phyloP scores from a whole-genome alignment of 2,113 vertebrate genomes.

The Atrichornis clamosus region DNA sequence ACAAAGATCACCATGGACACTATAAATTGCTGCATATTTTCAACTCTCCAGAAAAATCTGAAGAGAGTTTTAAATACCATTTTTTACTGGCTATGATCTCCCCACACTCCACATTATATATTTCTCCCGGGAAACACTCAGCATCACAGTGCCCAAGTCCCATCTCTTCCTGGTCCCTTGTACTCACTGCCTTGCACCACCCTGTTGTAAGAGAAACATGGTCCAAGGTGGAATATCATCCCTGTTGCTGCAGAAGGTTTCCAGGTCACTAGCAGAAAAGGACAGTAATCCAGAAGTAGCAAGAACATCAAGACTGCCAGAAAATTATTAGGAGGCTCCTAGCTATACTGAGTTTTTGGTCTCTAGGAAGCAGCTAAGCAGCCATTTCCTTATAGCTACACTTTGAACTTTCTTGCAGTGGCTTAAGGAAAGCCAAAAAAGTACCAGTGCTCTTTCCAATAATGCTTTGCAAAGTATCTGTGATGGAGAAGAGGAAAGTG shows the following conservation, averaged over 20 bases:
- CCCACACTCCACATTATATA: neutral
- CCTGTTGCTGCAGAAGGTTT: neutral
- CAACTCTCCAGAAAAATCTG: neutral
- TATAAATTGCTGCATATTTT: neutral
- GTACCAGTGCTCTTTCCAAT: neutral
- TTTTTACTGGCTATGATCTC: neutral
- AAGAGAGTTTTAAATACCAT: neutral
- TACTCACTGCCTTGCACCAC: neutral
- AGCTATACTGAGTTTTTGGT: neutral
- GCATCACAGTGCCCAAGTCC: neutral
- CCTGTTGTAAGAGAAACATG: neutral
- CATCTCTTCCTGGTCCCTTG: neutral
- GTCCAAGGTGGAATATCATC: neutral
- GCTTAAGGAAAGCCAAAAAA: neutral
- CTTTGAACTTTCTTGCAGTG: neutral
- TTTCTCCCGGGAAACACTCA: neutral
- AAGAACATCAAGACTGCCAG: neutral
- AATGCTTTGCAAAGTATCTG: neutral
- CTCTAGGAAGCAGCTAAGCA: neutral
- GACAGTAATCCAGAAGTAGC: neutral
- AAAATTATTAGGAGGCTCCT: neutral
- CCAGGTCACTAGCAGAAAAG: neutral
- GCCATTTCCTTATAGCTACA: neutral
- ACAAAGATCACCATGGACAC: neutral
- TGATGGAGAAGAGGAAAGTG: neutral